These are phyloP conservation scores for Phalacrocorax pelagicus DNA, from an alignment of 2,113 vertebrate genomes.

Conservation along the genomic window DNA sequence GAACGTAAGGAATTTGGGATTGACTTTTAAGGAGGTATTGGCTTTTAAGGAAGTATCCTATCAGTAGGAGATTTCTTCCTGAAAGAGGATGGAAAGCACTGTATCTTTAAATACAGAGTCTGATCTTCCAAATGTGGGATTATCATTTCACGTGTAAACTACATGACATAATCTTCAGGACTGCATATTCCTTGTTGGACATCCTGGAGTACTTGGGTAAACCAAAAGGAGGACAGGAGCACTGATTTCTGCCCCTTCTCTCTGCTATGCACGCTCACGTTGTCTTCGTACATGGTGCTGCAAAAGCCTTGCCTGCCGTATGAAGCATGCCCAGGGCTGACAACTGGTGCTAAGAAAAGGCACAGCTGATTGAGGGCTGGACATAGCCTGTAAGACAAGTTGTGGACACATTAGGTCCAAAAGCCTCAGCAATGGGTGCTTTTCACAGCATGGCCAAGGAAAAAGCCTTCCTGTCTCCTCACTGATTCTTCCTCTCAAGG, in stretches of 20 bases:
- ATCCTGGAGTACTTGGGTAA: not conserved
- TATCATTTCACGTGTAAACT: not conserved
- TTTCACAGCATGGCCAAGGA: not conserved
- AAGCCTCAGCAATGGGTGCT: not conserved
- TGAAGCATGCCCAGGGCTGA: not conserved
- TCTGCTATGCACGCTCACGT: rapidly evolving
- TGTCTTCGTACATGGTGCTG: not conserved
- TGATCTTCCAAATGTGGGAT: not conserved
- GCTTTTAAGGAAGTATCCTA: not conserved
- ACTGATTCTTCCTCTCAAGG: not conserved
- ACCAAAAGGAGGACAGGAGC: not conserved
- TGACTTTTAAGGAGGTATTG: not conserved
- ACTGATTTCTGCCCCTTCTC: not conserved
- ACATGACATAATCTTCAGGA: not conserved
- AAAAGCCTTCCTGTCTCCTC: not conserved
- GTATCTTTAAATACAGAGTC: not conserved
- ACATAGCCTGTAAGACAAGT: not conserved
- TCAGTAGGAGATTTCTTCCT: not conserved
- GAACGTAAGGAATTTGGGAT: not conserved
- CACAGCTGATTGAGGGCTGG: not conserved
- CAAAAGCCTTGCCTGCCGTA: not conserved
- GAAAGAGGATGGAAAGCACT: not conserved
- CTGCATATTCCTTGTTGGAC: not conserved
- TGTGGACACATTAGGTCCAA: not conserved
- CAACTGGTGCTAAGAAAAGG: not conserved